Conservation (phyloP, 2,797 vertebrate genomes). For the Sarcoramphus papa region DNA sequence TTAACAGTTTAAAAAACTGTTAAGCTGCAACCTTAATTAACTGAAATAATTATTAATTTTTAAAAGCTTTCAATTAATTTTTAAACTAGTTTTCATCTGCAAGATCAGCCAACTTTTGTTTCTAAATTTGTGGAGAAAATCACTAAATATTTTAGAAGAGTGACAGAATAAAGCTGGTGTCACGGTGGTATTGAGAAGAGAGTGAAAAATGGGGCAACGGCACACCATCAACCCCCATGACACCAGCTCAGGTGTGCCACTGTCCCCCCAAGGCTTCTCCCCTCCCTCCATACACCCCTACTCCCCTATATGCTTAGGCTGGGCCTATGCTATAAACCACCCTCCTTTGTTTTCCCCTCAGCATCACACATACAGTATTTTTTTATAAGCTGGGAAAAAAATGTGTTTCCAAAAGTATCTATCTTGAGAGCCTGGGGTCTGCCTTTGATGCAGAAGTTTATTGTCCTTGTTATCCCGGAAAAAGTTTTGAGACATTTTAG, state of each 20-base stretch:
- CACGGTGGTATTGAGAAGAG: fast-evolving
- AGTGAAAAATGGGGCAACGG: background rate
- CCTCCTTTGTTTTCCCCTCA: background rate
- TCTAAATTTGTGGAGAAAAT: background rate
- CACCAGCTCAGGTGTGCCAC: background rate
- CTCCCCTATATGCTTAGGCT: background rate
- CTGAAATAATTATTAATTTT: conserved; percentile 60
- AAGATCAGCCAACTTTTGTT: background rate
- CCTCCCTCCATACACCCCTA: background rate
- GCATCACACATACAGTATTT: background rate
- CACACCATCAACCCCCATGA: background rate
- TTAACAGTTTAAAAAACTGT: background rate
- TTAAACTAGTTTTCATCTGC: conserved; percentile 15
- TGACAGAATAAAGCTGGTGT: background rate
- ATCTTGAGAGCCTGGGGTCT: background rate
- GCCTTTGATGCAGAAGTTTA: background rate
- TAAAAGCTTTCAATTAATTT: conserved; percentile 53
- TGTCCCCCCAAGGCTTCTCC: background rate
- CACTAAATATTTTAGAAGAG: conserved; percentile 33
- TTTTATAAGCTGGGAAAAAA: background rate
- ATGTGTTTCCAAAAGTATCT: background rate
- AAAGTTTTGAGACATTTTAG: background rate
- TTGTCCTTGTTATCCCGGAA: background rate
- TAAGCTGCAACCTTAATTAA: conserved; percentile 37
- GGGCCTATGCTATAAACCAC: background rate